Evolutionary conservation across 1,140 invertebrate species (phyloP).

Genomic region (Holotrichia oblita): DNA sequence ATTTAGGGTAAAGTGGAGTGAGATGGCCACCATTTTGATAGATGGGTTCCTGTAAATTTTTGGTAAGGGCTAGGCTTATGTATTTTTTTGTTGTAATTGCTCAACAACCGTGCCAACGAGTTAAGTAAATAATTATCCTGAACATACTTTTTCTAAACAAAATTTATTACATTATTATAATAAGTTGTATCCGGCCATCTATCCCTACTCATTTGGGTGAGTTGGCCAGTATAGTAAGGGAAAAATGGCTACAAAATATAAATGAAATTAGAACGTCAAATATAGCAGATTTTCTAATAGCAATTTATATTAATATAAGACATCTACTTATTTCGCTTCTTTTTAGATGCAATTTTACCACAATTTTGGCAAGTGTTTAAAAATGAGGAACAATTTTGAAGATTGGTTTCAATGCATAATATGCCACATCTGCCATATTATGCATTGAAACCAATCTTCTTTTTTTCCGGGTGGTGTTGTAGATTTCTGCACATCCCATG

Average conservation of each 20-base stretch:
- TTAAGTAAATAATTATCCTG: no score
- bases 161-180: no score
- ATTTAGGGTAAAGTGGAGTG: no score
- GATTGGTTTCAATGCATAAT: no score
- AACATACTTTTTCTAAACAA: no score
- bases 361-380: conserved; percentile 43
- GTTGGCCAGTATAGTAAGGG: conserved; percentile 37
- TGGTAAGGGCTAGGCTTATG: no score
- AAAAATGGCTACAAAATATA: conserved; percentile 29
- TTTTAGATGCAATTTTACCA: conserved; percentile 41
- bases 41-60: no score
- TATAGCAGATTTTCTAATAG: conserved; percentile 38
- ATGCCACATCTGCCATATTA: conserved; percentile 41
- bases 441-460: conserved; percentile 41
- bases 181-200: no score
- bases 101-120: no score
- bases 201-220: conserved; percentile 3
- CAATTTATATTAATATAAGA: conserved; percentile 1
- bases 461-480: conserved; percentile 39
- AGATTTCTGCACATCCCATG: conserved; percentile 45
- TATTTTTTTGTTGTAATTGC: no score
- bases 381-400: conserved; percentile 42
- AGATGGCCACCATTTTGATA: no score
- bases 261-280: conserved; percentile 37
- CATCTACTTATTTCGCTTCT: conserved; percentile 39